phyloP scores from a whole-genome alignment of 2,113 vertebrate genomes.

The Carassius gibelio region DNA sequence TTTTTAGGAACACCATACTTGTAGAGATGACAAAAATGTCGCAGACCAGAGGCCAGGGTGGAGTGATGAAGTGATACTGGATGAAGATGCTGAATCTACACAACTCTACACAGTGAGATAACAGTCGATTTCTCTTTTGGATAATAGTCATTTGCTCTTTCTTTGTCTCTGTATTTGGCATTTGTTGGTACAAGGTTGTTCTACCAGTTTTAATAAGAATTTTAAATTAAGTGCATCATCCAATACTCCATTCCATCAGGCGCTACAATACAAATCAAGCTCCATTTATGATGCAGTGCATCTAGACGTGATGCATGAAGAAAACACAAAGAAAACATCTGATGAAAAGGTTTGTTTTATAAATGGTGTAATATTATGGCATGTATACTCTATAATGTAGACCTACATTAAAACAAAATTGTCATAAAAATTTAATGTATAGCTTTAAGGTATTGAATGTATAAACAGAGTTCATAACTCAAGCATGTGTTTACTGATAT shows the following conservation, averaged over 20 bases:
- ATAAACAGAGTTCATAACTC: too few species aligned
- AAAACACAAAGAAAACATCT: conserved; percentile 18
- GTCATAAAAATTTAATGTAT: too few species aligned
- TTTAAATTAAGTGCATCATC: neutral
- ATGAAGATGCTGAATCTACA: conserved; percentile 12
- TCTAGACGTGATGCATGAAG: conserved; percentile 6
- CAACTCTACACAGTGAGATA: conserved; percentile 57
- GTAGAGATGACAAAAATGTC: neutral
- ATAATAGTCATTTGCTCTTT: neutral
- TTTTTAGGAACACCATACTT: conserved; percentile 19
- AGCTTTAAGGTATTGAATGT: too few species aligned
- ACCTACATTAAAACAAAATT: neutral
- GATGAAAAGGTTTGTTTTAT: conserved; percentile 53
- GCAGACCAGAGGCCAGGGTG: neutral
- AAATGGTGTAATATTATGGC: neutral
- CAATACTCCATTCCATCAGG: too few species aligned
- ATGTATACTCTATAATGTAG: neutral
- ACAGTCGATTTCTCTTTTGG: neutral
- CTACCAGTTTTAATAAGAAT: neutral
- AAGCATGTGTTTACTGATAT: too few species aligned
- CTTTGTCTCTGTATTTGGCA: neutral
- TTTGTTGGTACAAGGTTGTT: neutral
- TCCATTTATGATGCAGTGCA: conserved; percentile 74
- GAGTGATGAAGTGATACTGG: neutral
- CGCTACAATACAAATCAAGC: conserved; percentile 59